Conservation (phyloP, 2,113 vertebrate genomes). For the Macroglossus sobrinus region DNA sequence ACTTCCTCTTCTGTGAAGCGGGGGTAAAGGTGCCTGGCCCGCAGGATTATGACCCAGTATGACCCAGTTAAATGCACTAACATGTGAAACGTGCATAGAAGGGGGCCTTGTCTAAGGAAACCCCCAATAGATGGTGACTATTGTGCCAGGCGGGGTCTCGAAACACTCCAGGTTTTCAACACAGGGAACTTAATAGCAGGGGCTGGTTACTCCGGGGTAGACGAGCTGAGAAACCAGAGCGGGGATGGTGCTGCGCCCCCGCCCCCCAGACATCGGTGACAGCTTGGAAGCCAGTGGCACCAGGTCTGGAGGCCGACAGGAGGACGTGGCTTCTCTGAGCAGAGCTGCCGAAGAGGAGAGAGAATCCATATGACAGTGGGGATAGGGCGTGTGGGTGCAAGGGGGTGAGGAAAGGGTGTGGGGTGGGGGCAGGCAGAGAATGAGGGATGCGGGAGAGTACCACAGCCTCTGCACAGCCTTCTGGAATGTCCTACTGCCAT, state of each 20-base stretch:
- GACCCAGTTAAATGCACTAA: fast-evolving
- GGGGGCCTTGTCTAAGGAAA: not conserved
- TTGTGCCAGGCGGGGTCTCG: not conserved
- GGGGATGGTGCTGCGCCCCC: not conserved
- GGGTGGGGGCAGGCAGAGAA: not conserved
- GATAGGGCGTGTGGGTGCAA: not conserved
- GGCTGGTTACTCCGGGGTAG: not conserved
- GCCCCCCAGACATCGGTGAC: not conserved
- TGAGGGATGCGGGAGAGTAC: too few species aligned
- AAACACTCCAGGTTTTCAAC: not conserved
- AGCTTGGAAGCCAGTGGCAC: not conserved
- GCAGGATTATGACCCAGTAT: fast-evolving
- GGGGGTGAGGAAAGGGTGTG: not conserved
- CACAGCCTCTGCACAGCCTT: not conserved
- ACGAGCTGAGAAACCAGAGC: not conserved
- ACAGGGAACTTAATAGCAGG: not conserved
- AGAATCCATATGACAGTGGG: too few species aligned
- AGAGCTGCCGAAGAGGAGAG: not conserved
- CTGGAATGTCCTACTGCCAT: too few species aligned
- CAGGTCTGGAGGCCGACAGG: not conserved
- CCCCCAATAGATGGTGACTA: fast-evolving
- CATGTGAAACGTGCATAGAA: not conserved
- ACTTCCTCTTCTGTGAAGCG: not conserved
- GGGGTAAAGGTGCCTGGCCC: not conserved
- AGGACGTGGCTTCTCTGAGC: not conserved